Conservation (phyloP, 2,888 invertebrate species). For the Caenorhabditis sp. region DNA sequence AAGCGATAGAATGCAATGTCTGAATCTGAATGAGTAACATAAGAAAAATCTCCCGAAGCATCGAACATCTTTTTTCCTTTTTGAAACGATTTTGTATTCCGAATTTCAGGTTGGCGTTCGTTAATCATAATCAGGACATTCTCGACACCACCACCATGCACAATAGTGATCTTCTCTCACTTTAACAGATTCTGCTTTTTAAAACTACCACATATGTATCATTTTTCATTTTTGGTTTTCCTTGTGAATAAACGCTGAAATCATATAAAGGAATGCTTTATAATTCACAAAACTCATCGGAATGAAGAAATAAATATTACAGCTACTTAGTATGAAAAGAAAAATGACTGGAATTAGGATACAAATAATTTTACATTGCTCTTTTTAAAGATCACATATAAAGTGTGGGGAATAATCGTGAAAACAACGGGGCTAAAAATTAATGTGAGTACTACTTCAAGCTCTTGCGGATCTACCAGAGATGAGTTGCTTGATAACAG, state of each 20-base stretch:
- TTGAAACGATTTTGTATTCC: too few relatives aligned
- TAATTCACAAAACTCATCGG: not conserved
- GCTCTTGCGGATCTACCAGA: conserved; percentile 45
- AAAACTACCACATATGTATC: not conserved
- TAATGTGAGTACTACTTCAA: conserved; percentile 5
- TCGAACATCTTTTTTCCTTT: too few relatives aligned
- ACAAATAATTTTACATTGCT: not conserved
- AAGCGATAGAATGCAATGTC: too few relatives aligned
- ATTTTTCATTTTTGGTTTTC: not conserved
- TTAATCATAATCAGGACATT: not conserved
- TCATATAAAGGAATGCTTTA: not conserved
- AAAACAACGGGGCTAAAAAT: not conserved
- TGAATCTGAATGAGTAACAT: too few relatives aligned
- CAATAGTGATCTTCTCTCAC: too few relatives aligned
- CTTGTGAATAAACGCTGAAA: not conserved
- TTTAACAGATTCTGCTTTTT: too few relatives aligned
- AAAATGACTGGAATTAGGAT: not conserved
- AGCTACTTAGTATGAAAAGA: not conserved
- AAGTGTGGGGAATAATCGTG: not conserved
- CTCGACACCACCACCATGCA: too few relatives aligned
- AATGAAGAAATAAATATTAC: not conserved
- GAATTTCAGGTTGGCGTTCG: conserved; percentile 12
- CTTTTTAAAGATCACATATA: not conserved
- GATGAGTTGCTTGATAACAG: conserved; percentile 63
- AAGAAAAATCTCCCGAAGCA: too few relatives aligned